Conservation (phyloP, 1,140 invertebrate species). For the Sarcophaga peregrina region DNA sequence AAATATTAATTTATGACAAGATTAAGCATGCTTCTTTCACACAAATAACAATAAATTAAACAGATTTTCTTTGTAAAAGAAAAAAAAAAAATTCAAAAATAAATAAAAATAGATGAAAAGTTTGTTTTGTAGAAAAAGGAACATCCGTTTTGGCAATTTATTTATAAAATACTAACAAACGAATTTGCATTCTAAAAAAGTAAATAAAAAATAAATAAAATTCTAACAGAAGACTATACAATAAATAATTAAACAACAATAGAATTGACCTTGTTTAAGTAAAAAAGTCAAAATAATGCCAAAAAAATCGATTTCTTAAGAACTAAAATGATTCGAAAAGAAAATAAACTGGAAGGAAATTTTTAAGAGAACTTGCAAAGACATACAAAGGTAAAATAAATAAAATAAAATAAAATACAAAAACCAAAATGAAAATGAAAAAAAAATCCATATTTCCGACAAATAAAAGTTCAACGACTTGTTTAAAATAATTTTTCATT, state of each 20-base stretch:
- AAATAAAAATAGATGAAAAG: not conserved
- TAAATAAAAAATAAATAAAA: not conserved
- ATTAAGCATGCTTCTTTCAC: not conserved
- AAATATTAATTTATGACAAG: not conserved
- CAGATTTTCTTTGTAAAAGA: not conserved
- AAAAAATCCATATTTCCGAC: no score
- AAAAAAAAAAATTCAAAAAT: not conserved
- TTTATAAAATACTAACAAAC: not conserved
- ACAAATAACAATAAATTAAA: not conserved
- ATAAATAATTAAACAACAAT: constrained; percentile 20
- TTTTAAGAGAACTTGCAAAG: not conserved
- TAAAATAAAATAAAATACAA: not conserved
- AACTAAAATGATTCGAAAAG: not conserved
- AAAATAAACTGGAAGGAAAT: not conserved
- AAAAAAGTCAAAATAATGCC: not conserved
- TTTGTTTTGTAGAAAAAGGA: not conserved
- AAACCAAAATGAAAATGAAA: not conserved
- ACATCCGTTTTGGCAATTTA: constrained; percentile 37
- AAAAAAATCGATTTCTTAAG: not conserved
- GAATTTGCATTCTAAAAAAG: not conserved
- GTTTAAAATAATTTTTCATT: not conserved
- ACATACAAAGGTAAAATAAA: no score
- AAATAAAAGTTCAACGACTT: constrained; percentile 10
- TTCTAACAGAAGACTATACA: not conserved
- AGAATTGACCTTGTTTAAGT: constrained; percentile 33